Evolutionary conservation across 64 coral and sea anemone genomes (phyloP).

Genomic region (Catalaphyllia jardinei): DNA sequence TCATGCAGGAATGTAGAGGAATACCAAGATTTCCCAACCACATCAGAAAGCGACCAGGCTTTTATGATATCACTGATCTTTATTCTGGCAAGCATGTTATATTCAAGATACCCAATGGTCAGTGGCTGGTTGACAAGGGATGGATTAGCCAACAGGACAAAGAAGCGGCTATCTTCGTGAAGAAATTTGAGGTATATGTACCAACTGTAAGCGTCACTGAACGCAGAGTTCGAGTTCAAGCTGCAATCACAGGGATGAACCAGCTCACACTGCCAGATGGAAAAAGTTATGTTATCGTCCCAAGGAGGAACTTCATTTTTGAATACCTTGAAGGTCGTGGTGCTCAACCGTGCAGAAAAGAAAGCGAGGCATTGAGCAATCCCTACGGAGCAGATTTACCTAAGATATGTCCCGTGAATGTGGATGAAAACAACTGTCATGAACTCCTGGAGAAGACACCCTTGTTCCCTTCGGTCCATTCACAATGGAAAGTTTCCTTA

Average conservation of each 20-base stretch:
- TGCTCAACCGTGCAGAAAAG: conserved; percentile 4
- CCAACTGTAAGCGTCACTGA: neutral
- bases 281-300: conserved; percentile 16
- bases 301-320: conserved; percentile 6
- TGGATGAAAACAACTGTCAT: conserved; percentile 31
- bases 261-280: neutral
- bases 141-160: conserved; percentile 5
- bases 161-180: conserved; percentile 9
- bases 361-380: conserved; percentile 15
- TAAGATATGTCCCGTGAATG: conserved; percentile 28
- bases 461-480: conserved; percentile 29
- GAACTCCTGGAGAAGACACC: conserved; percentile 24
- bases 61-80: conserved; percentile 20
- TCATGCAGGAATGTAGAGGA: conserved; percentile 5
- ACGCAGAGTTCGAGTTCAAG: neutral
- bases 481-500: neutral
- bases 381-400: conserved; percentile 11
- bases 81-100: neutral
- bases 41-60: neutral
- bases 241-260: neutral
- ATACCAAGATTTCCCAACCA: conserved; percentile 17
- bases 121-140: conserved; percentile 23
- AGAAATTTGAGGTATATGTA: conserved; percentile 24
- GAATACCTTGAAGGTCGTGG: conserved; percentile 3
- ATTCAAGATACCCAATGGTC: conserved; percentile 4